Evolutionary conservation across 2,797 vertebrate genomes (phyloP).

Genomic region (Neosilurus hyrtlii): DNA sequence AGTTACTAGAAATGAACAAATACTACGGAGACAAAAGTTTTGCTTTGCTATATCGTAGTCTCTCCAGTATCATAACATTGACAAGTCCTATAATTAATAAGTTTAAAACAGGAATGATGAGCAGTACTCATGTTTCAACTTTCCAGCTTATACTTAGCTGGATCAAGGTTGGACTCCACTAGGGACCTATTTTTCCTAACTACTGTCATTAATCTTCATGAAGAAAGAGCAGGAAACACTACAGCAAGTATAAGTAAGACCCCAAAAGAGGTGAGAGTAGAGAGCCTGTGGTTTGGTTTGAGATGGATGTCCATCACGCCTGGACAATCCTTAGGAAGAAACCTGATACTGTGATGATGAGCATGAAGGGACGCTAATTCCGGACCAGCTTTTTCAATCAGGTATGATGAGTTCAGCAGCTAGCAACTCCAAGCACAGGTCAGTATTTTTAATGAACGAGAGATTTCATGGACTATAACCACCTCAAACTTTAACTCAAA

Average conservation of each 20-base stretch:
- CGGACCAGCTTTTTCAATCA: conserved; percentile 23
- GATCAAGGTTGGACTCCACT: not conserved
- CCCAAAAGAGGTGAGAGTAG: conserved; percentile 3
- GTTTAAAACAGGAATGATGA: conserved; percentile 1
- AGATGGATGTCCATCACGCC: conserved; percentile 23
- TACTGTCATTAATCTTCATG: not conserved
- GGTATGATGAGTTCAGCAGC: conserved; percentile 25
- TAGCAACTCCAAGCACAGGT: not conserved
- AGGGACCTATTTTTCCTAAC: not conserved
- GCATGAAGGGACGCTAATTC: not conserved
- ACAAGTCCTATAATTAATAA: not conserved
- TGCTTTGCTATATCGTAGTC: no score
- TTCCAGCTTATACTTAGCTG: not conserved
- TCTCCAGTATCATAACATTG: not conserved
- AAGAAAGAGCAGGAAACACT: not conserved
- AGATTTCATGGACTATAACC: not conserved
- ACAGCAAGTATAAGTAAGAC: not conserved
- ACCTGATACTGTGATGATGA: conserved; percentile 27
- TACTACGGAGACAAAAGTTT: not conserved
- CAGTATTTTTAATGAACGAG: not conserved
- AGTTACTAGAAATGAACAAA: not conserved
- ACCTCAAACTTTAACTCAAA: not conserved
- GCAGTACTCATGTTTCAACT: not conserved
- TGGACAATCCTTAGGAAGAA: conserved; percentile 22
- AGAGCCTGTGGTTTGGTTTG: conserved; percentile 29